Percentiles rank a stretch among this genome's conserved stretches.
phyloP scores from a whole-genome alignment of 2,113 vertebrate genomes.

The Cheirogaleus medius region DNA sequence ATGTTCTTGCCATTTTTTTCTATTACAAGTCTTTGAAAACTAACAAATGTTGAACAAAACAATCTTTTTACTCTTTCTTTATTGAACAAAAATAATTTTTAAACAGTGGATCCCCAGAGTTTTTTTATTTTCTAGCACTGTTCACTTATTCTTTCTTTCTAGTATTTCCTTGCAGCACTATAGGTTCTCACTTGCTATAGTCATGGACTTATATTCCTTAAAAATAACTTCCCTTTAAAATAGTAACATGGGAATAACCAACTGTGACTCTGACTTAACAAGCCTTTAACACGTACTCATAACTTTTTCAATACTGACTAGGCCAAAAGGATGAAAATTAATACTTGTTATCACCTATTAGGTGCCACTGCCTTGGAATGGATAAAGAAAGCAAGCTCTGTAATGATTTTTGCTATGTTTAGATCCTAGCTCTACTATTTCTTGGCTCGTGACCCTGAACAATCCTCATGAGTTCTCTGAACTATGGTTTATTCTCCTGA shows the following conservation, averaged over 20 bases:
- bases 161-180: not conserved
- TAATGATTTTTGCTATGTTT: not conserved
- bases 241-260: not conserved
- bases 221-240: slow-evolving; percentile 4
- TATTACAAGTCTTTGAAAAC: not conserved
- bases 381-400: not conserved
- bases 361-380: not conserved
- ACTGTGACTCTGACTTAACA: not conserved
- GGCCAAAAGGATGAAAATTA: not conserved
- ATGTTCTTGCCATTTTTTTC: not conserved
- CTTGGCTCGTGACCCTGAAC: not conserved
- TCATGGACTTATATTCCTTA: not conserved
- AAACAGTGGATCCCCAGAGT: not conserved
- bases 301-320: not conserved
- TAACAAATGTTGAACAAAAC: not conserved
- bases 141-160: not conserved
- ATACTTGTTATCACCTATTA: not conserved
- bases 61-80: not conserved
- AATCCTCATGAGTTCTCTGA: not conserved
- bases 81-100: not conserved
- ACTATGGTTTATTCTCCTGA: not conserved
- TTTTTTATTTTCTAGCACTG: not conserved
- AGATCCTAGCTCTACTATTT: not conserved
- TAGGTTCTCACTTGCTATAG: not conserved
- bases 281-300: not conserved